Percentiles rank a stretch among this genome's conserved stretches.
Conservation (phyloP, 1,140 invertebrate species). For the Heliothis subflexa region DNA sequence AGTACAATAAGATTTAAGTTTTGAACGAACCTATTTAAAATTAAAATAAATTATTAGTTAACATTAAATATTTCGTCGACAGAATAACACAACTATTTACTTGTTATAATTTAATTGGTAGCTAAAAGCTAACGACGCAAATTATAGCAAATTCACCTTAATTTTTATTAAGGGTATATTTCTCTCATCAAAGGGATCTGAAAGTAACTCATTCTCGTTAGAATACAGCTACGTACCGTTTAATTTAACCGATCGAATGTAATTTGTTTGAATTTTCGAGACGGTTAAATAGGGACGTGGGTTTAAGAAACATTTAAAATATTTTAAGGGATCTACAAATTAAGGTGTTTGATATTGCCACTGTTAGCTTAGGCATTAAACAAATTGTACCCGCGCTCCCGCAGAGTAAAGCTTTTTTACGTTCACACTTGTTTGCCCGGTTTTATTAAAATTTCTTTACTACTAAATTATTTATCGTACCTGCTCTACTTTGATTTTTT, state of each 20-base stretch:
- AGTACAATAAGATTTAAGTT: no score
- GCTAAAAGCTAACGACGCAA: conserved; percentile 13
- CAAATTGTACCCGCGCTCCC: conserved; percentile 33
- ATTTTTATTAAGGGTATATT: conserved; percentile 31
- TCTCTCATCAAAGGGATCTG: conserved; percentile 28
- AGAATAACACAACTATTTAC: conserved; percentile 29
- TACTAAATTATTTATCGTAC: conserved; percentile 20
- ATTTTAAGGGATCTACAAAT: conserved; percentile 34
- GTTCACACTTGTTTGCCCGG: conserved; percentile 20
- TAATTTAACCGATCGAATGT: conserved; percentile 51
- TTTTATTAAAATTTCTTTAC: conserved; percentile 21
- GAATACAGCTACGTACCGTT: conserved; percentile 43
- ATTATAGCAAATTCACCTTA: conserved; percentile 17
- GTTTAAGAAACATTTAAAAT: conserved; percentile 39
- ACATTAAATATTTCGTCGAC: not conserved
- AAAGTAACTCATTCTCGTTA: conserved; percentile 44
- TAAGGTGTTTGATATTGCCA: conserved; percentile 32
- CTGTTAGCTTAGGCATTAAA: conserved; percentile 36
- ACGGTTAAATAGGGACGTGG: conserved; percentile 6
- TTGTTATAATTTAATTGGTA: conserved; percentile 16
- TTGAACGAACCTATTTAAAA: no score
- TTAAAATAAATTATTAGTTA: not conserved
- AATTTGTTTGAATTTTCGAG: conserved; percentile 47
- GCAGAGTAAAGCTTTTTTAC: conserved; percentile 22
- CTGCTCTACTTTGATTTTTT: not conserved